A percentile compares a stretch with the other conserved stretches of the same genome.
phyloP scores from a whole-genome alignment of 1,140 invertebrate species.

The Trachymyrmex septentrionalis region DNA sequence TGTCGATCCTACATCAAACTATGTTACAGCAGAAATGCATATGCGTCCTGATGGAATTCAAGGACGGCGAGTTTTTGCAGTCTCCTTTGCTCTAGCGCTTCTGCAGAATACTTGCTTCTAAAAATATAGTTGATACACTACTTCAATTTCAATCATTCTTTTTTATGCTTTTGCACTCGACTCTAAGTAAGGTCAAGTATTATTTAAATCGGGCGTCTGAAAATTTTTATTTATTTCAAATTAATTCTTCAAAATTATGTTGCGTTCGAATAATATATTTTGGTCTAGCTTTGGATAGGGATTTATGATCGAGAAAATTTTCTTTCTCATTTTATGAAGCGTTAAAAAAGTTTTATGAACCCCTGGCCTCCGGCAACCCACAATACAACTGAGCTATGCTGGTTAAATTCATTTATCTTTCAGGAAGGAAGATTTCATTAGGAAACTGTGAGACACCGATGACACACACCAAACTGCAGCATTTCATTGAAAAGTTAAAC shows the following conservation, averaged over 20 bases:
- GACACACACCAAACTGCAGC: neutral
- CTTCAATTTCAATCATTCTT: neutral
- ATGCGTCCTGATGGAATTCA: slow-evolving; percentile 4
- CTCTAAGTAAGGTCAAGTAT: neutral
- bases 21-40: slow-evolving; percentile 14
- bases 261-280: neutral
- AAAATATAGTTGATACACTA: neutral
- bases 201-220: neutral
- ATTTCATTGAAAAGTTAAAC: slow-evolving; percentile 11
- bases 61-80: slow-evolving; percentile 34
- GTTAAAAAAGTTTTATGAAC: neutral
- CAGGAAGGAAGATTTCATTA: slow-evolving; percentile 17
- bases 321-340: neutral
- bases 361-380: neutral
- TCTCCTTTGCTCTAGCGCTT: slow-evolving; percentile 4
- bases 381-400: neutral
- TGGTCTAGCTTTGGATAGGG: neutral
- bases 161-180: neutral
- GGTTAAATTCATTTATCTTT: slow-evolving; percentile 7
- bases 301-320: neutral
- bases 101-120: neutral
- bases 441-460: neutral
- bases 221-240: slow-evolving; percentile 9
- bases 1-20: neutral
- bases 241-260: neutral